phyloP scores from a whole-genome alignment of 2,888 invertebrate species.

The Troglohyphantes excavatus region DNA sequence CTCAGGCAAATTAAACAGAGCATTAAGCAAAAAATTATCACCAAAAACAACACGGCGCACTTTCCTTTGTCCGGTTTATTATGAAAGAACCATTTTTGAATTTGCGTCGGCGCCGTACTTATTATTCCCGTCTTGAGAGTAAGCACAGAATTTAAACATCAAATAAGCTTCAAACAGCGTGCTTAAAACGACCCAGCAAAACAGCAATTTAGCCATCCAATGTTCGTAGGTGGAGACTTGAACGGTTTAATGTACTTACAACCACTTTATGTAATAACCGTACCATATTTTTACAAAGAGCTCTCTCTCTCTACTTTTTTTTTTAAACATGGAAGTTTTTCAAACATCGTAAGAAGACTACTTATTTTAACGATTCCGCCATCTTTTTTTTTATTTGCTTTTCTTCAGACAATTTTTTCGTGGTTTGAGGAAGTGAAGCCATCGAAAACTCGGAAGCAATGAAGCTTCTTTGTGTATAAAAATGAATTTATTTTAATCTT shows the following conservation, averaged over 20 bases:
- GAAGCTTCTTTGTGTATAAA: constrained; percentile 3
- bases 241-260: constrained; percentile 58
- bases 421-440: background rate
- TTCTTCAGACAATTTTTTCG: background rate
- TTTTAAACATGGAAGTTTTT: background rate
- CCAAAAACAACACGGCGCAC: background rate
- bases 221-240: constrained; percentile 16
- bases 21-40: background rate
- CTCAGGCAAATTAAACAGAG: background rate
- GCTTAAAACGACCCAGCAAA: constrained; percentile 10
- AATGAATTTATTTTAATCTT: background rate
- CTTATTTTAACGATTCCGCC: constrained; percentile 27
- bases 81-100: constrained; percentile 30
- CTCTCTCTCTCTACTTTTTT: background rate
- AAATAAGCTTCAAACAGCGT: constrained; percentile 40
- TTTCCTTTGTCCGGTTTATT: constrained; percentile 17
- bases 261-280: constrained; percentile 68
- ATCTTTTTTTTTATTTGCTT: background rate
- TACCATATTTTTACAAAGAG: background rate
- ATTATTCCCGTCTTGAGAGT: constrained; percentile 10
- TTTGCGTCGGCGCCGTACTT: constrained; percentile 16
- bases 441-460: background rate
- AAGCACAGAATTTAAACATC: constrained; percentile 57
- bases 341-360: background rate
- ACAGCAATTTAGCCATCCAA: constrained; percentile 13